Conservation (phyloP, 2,888 invertebrate species). For the Acanthoscelides obtectus region DNA sequence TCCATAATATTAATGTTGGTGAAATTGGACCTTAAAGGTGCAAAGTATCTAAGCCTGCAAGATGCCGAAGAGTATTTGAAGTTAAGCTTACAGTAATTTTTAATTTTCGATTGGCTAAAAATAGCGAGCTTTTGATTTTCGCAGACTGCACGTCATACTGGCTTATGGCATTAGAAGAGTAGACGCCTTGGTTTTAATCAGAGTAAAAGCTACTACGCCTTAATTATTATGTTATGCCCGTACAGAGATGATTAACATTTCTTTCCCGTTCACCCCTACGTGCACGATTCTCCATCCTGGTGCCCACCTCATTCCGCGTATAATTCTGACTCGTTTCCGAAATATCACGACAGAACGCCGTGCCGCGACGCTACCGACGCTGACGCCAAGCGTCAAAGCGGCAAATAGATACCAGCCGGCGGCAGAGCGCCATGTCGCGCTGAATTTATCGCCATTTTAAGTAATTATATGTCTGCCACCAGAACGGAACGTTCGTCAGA, state of each 20-base stretch:
- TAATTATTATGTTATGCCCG: background rate
- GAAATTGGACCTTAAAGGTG: no score
- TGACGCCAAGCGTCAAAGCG: background rate
- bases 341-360: constrained; percentile 17
- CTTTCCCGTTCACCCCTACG: background rate
- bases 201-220: no score
- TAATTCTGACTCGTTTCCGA: constrained; percentile 22
- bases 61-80: no score
- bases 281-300: background rate
- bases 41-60: no score
- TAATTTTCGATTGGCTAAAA: no score
- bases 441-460: background rate
- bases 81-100: no score
- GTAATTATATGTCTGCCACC: background rate
- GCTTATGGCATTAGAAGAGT: no score
- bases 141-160: no score
- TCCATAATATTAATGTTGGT: no score
- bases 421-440: background rate
- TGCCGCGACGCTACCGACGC: constrained; percentile 3
- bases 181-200: no score
- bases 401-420: background rate
- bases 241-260: background rate
- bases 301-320: constrained; percentile 20
- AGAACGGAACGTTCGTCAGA: background rate
- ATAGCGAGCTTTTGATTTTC: no score